Base-by-base conservation (phyloP, 1,140 invertebrate genomes). In the Drosophila nigromelanica region DNA sequence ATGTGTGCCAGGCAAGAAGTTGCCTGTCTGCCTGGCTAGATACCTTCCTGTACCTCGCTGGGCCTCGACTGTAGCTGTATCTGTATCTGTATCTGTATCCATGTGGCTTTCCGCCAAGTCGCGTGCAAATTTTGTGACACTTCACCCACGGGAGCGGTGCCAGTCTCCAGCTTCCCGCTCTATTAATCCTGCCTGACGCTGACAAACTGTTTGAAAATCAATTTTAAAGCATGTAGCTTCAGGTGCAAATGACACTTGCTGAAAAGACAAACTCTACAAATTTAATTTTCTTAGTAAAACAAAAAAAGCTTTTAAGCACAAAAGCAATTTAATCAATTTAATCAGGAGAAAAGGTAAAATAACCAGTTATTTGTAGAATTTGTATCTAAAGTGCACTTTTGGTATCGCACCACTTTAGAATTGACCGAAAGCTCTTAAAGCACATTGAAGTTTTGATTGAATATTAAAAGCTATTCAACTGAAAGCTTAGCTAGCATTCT, bases 121-220 rank as follows among this genome's bases (percentile, higher is more conserved):
- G 74, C 71, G 74, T 76, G 74, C 74, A 86, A 86, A 86, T 86
- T 86, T 78, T 86, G 82, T 87, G 82, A 87, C 82, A 87, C 72
- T 82, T 87, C 82, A 78, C 82, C 82, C 82, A 87, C 82, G 82
- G 82, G 82, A 87, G 61, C 69, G 73, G 45, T 70, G 43, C 37
- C 40, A 21, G 72, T 45, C 50, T 42, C 39, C 52, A 64, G 58
- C 68, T 70, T 75, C 62, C 71, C 58, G 63, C 69, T 79, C 72
- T 73, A 87, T 79, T 87, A 87, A 87, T 82, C 78, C 76, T 73
- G 50, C 15, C 51, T 55, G 78, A 78, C 72, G 67, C 54, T 83
- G 80, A 87, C 82, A 87, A 87, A 87, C 76, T 68, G 62, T 40
- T 45, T 58, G 59, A 66, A 60, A 77, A 74, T 64, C 71, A 69